phyloP scores from a whole-genome alignment of 2,113 vertebrate genomes.

The Bettongia penicillata region DNA sequence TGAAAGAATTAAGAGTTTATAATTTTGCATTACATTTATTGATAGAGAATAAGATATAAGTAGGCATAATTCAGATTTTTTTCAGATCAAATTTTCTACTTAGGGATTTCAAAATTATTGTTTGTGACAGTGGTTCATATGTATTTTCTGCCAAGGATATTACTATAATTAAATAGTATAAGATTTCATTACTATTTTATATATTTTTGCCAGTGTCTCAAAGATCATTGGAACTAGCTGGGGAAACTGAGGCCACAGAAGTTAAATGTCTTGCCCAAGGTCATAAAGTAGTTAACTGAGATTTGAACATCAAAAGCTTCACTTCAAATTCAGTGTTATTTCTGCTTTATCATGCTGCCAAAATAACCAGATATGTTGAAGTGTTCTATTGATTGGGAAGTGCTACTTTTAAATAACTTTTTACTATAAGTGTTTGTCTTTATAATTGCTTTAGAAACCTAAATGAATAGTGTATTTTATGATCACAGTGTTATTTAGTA shows the following conservation, averaged over 20 bases:
- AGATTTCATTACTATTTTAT: not conserved
- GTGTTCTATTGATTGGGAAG: not conserved
- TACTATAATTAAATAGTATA: not conserved
- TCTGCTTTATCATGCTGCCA: not conserved
- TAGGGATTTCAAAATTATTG: not conserved
- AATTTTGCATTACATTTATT: not conserved
- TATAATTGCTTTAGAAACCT: constrained; percentile 45
- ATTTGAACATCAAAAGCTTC: not conserved
- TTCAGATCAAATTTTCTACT: not conserved
- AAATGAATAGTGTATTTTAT: constrained; percentile 51
- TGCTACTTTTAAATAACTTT: constrained; percentile 2
- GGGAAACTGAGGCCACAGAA: not conserved
- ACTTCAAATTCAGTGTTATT: not conserved
- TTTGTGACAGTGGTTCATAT: not conserved
- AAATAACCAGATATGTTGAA: not conserved
- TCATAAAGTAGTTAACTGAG: not conserved
- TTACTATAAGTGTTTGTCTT: constrained; percentile 44
- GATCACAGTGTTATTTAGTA: constrained; percentile 30
- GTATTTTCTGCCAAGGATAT: not conserved
- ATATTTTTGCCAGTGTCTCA: not conserved
- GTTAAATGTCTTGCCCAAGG: not conserved
- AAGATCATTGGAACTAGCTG: not conserved
- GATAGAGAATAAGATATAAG: not conserved
- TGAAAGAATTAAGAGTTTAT: not conserved
- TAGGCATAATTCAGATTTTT: not conserved